Evolutionary conservation across 2,113 vertebrate species (phyloP).

Genomic region (Platanista minor): DNA sequence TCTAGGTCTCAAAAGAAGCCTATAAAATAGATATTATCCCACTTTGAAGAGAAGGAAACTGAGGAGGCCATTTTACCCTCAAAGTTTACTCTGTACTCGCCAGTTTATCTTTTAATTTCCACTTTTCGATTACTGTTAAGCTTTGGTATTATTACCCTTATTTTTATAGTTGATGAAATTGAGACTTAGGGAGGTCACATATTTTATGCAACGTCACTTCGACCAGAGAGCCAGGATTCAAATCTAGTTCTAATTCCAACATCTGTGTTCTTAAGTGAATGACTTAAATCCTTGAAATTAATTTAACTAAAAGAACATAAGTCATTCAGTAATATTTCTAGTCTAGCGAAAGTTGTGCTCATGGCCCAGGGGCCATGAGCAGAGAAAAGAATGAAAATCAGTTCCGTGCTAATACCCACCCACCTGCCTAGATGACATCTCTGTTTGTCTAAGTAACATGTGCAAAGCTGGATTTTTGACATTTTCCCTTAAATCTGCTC

Average conservation of each 20-base stretch:
- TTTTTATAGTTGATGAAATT: background rate
- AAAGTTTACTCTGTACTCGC: background rate
- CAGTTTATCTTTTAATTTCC: background rate
- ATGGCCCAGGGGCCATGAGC: background rate
- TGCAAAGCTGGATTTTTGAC: background rate
- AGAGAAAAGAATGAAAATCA: constrained; percentile 4
- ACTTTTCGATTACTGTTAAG: background rate
- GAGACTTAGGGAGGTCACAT: background rate
- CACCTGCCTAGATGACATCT: background rate
- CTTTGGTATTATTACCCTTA: background rate
- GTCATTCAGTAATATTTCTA: background rate
- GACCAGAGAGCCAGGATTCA: background rate
- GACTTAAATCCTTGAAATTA: background rate
- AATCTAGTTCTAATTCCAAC: background rate
- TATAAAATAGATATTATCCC: background rate
- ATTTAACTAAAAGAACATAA: background rate
- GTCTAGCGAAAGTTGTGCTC: background rate
- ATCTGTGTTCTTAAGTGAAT: background rate
- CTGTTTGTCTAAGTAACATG: background rate
- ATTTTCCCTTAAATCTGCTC: background rate
- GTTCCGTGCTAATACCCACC: background rate
- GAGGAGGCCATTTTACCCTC: background rate
- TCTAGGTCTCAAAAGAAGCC: background rate
- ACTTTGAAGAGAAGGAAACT: background rate
- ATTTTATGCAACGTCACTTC: background rate